phyloP scores from a whole-genome alignment of 2,797 vertebrate genomes.

The Melanotaenia trifasciata region DNA sequence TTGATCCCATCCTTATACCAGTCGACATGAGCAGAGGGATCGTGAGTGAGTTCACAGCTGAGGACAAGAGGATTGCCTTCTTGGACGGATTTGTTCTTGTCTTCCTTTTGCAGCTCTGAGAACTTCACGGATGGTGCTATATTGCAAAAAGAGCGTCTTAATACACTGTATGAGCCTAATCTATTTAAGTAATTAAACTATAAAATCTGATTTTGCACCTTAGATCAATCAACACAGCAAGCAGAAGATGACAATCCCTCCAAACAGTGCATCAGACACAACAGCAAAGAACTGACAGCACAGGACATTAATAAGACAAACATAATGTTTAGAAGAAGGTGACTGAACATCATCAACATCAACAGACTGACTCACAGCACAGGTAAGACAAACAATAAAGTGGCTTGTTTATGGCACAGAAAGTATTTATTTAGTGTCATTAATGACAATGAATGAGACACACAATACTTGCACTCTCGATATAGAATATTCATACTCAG shows the following conservation, averaged over 20 bases:
- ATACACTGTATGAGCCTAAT: conserved; percentile 21
- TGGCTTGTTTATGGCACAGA: background rate
- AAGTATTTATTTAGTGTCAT: conserved; percentile 24
- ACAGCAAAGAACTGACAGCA: conserved; percentile 38
- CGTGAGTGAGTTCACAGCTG: conserved; percentile 87
- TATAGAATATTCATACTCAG: conserved; percentile 12
- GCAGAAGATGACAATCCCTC: conserved; percentile 7
- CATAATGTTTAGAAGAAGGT: conserved; percentile 50
- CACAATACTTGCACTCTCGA: conserved; percentile 3
- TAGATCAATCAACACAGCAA: conserved; percentile 13
- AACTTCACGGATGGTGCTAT: conserved; percentile 80
- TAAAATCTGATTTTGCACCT: conserved; percentile 17
- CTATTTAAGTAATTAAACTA: conserved; percentile 6
- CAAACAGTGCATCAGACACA: conserved; percentile 18
- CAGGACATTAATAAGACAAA: conserved; percentile 14
- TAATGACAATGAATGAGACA: conserved; percentile 8
- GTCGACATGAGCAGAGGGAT: conserved; percentile 75
- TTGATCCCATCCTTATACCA: conserved; percentile 89
- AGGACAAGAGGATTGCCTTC: conserved; percentile 85
- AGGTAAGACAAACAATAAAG: conserved; percentile 39
- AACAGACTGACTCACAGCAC: conserved; percentile 29
- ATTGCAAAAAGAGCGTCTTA: conserved; percentile 61
- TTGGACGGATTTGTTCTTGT: conserved; percentile 70
- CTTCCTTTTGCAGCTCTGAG: conserved; percentile 74
- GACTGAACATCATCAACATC: conserved; percentile 20